A percentile compares a stretch with the other conserved stretches of the same genome.
Evolutionary conservation across 1,140 invertebrate species (phyloP).

Genomic region (Euschistus heros): DNA sequence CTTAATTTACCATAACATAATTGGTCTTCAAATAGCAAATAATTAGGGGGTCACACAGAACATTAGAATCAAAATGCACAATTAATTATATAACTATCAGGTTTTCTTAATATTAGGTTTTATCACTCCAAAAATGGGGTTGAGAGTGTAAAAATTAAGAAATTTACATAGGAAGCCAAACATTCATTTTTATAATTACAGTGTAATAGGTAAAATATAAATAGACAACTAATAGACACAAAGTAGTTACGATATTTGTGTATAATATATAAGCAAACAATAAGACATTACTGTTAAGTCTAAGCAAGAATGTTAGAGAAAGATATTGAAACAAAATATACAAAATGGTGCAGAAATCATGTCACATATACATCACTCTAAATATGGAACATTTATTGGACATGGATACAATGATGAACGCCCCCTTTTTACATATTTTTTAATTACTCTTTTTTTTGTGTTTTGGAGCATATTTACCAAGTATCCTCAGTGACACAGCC

Average conservation of each 20-base stretch:
- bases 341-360: slow-evolving; percentile 6
- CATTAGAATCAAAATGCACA: slow-evolving; percentile 23
- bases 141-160: slow-evolving; percentile 22
- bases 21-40: slow-evolving; percentile 22
- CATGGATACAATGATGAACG: background rate
- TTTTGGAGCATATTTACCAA: slow-evolving; percentile 4
- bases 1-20: slow-evolving; percentile 27
- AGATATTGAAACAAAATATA: slow-evolving; percentile 24
- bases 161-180: slow-evolving; percentile 27
- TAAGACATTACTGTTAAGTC: slow-evolving; percentile 20
- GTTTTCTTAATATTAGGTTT: slow-evolving; percentile 12
- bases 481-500: slow-evolving; percentile 19
- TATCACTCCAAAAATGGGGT: slow-evolving; percentile 15
- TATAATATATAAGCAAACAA: slow-evolving; percentile 24
- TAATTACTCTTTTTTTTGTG: background rate
- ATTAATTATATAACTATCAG: slow-evolving; percentile 14
- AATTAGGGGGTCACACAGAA: slow-evolving; percentile 27
- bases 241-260: slow-evolving; percentile 26
- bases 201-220: slow-evolving; percentile 24
- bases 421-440: slow-evolving; percentile 5
- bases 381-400: slow-evolving; percentile 14
- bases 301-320: slow-evolving; percentile 22
- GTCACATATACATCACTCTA: slow-evolving; percentile 12
- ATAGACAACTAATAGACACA: slow-evolving; percentile 26
- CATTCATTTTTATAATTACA: slow-evolving; percentile 27